These are phyloP conservation scores for Cheilosia pagana DNA, from an alignment of 2,888 invertebrate species.

Conservation along the genomic window DNA sequence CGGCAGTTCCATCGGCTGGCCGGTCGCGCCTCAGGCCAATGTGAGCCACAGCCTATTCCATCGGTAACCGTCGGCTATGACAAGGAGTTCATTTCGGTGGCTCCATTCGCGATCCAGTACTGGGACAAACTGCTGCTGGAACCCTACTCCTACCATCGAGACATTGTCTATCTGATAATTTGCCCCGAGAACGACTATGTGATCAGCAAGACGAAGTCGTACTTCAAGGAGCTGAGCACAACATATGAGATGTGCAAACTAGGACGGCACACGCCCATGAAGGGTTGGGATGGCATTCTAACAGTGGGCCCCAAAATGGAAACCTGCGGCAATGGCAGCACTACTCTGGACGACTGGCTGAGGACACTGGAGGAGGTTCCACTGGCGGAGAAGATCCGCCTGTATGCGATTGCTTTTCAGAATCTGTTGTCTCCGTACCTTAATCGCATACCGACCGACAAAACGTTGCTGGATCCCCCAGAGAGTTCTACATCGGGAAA, in stretches of 20 bases:
- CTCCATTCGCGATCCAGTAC: conserved; percentile 96
- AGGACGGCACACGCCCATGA: conserved; percentile 96
- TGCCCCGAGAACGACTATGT: conserved; percentile 96
- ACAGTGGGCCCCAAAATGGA: conserved; percentile 87
- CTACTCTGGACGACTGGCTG: conserved; percentile 95
- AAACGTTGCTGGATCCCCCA: conserved; percentile 88
- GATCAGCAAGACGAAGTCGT: conserved; percentile 90
- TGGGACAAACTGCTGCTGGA: conserved; percentile 99
- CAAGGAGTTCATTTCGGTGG: conserved; percentile 96
- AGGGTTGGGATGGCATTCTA: conserved; percentile 93
- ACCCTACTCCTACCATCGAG: conserved; percentile 97
- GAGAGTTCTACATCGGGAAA: conserved; percentile 80
- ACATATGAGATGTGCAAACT: conserved; percentile 97
- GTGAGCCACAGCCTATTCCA: conserved; percentile 98
- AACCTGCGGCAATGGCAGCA: conserved; percentile 80
- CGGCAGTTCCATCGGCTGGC: conserved; percentile 98
- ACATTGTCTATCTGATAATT: conserved; percentile 97
- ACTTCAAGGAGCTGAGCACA: conserved; percentile 96
- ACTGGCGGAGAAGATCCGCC: conserved; percentile 91
- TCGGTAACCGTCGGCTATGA: conserved; percentile 97
- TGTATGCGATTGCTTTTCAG: conserved; percentile 93
- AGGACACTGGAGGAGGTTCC: conserved; percentile 91
- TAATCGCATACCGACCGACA: conserved; percentile 89
- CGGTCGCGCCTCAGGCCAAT: conserved; percentile 96
- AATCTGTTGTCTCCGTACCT: conserved; percentile 91